Conservation (phyloP, 1,140 invertebrate genomes). For the Diorhabda carinulata region DNA sequence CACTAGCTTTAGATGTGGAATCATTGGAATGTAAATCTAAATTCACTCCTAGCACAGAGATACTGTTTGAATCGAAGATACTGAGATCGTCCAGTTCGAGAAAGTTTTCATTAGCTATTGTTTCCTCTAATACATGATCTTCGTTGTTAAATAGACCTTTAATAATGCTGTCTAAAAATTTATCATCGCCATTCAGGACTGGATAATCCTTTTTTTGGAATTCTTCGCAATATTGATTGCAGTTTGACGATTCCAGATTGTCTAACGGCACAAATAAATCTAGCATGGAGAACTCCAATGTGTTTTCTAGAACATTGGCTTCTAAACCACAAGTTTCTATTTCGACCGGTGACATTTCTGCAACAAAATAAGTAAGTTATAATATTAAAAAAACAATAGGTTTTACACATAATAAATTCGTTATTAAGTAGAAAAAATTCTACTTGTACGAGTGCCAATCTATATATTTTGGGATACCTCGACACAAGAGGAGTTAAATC, state of each 20-base stretch:
- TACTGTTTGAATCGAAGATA: constrained; percentile 27
- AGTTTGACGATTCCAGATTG: constrained; percentile 23
- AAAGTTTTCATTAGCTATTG: constrained; percentile 14
- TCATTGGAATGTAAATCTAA: constrained; percentile 31
- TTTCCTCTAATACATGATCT: constrained; percentile 8
- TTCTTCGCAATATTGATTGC: constrained; percentile 13
- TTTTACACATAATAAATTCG: too few relatives aligned
- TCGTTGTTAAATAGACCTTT: constrained; percentile 29
- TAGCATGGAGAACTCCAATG: constrained; percentile 18
- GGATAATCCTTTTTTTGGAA: constrained; percentile 13
- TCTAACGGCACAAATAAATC: constrained; percentile 29
- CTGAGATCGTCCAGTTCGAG: constrained; percentile 23
- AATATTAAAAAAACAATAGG: too few relatives aligned
- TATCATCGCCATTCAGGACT: constrained; percentile 30
- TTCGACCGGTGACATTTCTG: not conserved
- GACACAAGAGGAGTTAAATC: too few relatives aligned
- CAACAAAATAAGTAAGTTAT: not conserved
- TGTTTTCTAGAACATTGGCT: constrained; percentile 18
- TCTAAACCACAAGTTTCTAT: constrained; percentile 4
- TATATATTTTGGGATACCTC: too few relatives aligned
- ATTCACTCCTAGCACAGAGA: constrained; percentile 38
- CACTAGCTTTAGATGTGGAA: not conserved
- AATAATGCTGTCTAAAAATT: constrained; percentile 31
- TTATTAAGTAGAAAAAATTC: too few relatives aligned
- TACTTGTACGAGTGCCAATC: too few relatives aligned